Conservation (phyloP, 2,888 invertebrate species). For the Eupithecia dodoneata region DNA sequence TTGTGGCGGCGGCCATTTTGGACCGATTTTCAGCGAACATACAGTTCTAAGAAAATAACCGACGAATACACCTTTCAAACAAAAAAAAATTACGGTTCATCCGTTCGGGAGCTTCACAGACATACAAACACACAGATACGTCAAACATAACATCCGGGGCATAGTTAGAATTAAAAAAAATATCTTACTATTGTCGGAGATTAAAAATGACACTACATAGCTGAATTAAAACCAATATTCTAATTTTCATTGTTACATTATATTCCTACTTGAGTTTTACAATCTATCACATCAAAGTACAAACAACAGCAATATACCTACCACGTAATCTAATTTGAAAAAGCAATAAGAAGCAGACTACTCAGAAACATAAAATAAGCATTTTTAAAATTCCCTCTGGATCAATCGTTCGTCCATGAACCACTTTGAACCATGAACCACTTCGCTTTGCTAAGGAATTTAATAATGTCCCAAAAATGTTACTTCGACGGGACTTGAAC, state of each 20-base stretch:
- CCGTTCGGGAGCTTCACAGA: no score
- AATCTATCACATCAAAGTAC: conserved; percentile 1
- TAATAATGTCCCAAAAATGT: no score
- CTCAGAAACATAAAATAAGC: neutral
- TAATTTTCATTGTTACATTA: neutral
- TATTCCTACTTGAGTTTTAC: neutral
- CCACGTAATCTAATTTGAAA: neutral
- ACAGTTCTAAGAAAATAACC: no score
- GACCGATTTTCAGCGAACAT: no score
- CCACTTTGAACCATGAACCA: neutral
- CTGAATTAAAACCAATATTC: neutral
- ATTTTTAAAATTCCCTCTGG: neutral
- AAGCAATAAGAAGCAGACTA: neutral
- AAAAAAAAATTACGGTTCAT: no score
- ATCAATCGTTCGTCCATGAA: neutral
- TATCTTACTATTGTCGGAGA: no score
- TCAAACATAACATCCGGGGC: no score
- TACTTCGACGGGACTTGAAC: no score
- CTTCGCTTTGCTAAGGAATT: neutral
- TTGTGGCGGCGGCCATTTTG: no score
- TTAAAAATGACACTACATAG: neutral
- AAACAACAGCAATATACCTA: neutral
- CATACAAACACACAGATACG: no score
- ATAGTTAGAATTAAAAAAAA: no score
- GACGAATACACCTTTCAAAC: no score